Base-by-base conservation (phyloP, 2,888 invertebrate species). In the Papilio elwesi region DNA sequence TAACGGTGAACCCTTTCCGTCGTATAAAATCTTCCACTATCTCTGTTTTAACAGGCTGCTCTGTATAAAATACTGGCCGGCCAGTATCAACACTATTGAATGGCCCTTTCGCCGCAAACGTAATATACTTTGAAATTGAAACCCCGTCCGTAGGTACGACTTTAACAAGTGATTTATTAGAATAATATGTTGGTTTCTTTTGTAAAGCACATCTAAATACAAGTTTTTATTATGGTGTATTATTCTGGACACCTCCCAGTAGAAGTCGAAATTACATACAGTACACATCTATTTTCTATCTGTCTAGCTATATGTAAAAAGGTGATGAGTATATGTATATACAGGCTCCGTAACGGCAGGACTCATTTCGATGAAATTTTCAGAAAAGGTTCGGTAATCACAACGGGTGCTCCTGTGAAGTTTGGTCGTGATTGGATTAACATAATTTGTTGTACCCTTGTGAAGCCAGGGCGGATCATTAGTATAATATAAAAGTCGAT, bases 71-170 rank as follows among this genome's bases (percentile, higher is more conserved):
- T 83, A 79, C 81, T 78, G 77, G 77, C 81, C 82, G 76, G 79
- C 81, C 82, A 84, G 85, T 85, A 89, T 87, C 85, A 86, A 81
- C 82, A 81, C 81, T 78, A 76, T 78, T 78, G 77, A 79, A 76
- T 76, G 77, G 76, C 78, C 82, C 82, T 83, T 85, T 84, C 89
- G 88, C 88, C 84, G 83, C 85, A 81, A 79, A 83, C 83, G 89
- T 90, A 89, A 92, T 92, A 91, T 90, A 91, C 92, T 90, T 92
- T 91, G 91, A 91, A 93, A 92, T 92, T 93, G 89, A 90, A 86
- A 84, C 85, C 82, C 86, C 86, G 85, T 84, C 78, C 77, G 84
- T 83, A 82, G 88, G 85, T 88, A 83, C 83, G 85, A 85, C 86
- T 86, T 85, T 86, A 84, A 85, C 82, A 83, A 79, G 85, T 10